Percentiles rank a stretch among this genome's conserved stretches.
These are phyloP conservation scores for Triplophysa yarkandensis DNA, from an alignment of 2,797 vertebrate species.

Conservation along the genomic window DNA sequence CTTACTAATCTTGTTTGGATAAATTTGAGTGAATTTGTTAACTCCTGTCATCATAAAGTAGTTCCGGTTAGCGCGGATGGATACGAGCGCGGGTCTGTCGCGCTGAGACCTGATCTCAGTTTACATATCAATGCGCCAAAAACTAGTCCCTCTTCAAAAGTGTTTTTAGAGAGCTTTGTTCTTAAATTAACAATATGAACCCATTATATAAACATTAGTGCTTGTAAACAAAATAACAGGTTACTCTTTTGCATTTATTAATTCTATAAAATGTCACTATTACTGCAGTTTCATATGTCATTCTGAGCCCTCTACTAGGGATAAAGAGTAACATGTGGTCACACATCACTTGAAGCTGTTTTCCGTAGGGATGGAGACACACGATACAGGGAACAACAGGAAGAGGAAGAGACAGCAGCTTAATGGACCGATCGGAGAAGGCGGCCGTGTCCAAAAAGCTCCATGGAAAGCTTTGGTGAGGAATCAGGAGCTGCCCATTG, in stretches of 20 bases:
- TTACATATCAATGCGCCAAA: neutral
- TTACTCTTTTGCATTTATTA: neutral
- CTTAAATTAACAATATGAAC: neutral
- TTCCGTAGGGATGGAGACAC: conserved; percentile 73
- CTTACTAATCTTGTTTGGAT: neutral
- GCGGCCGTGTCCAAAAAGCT: conserved; percentile 74
- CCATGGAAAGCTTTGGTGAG: conserved; percentile 76
- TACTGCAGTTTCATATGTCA: neutral
- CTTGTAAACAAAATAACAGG: neutral
- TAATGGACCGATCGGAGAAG: conserved; percentile 76
- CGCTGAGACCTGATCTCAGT: neutral
- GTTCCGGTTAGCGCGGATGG: neutral
- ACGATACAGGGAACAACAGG: conserved; percentile 72
- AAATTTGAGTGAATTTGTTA: neutral
- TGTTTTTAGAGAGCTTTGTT: neutral
- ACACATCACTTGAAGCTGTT: neutral
- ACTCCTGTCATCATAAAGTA: neutral
- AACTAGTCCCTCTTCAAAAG: neutral
- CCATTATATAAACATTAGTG: neutral
- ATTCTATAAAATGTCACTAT: neutral
- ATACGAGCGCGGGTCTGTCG: neutral
- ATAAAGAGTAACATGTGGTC: neutral
- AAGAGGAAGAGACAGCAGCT: conserved; percentile 81
- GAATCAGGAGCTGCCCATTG: neutral
- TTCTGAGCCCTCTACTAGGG: neutral